Evolutionary conservation across 2,113 vertebrate species (phyloP), one percentile per base, ranked within the genome.

Genomic region (Mormoops blainvillei): DNA sequence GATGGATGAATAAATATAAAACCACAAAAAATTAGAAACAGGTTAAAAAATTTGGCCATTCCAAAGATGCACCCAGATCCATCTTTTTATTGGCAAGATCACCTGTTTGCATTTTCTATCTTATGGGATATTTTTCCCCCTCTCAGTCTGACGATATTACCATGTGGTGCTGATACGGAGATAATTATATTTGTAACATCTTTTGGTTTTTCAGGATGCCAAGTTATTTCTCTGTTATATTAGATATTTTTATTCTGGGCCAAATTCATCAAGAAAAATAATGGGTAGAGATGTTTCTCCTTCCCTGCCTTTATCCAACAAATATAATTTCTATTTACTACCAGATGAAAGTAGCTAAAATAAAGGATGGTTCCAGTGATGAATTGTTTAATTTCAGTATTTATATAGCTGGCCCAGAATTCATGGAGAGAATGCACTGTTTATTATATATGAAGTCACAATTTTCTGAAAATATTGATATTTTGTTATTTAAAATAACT

Each of bases 401-500:
- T 97, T 97, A 91, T 89, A 94, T 82, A 96, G 68, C 73, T 84
- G 61, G 22, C 43, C 22, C 63, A 93, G 22, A 89, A 86, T 94
- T 97, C 82, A 80, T 77, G 63, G 71, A 91, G 88, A 31, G 54
- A 95, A 61, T 84, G 33, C 7, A 43, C 61, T 83, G 88, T 94
- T 97, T 76, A 83, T 98, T 95, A 88, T 91, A 94, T 97, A 50
- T 78, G 41, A 90, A 95, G 73, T 83, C 88, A 94, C 71, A 88
- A 43, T 96, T 95, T 97, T 91, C 90, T 95, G 67, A 70, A 97
- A 89, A 95, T 95, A 96, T 71, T 58, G 91, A 86, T 87, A 92
- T 86, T 97, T 97, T 94, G n/a, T 96, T 95, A 91, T 95, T 97
- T 97, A 91, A 97, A 94, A 95, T 92, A n/a, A 89, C 68, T 92